Base-by-base conservation (phyloP, 2,113 vertebrate species). In the Poeciliopsis turrubarensis region DNA sequence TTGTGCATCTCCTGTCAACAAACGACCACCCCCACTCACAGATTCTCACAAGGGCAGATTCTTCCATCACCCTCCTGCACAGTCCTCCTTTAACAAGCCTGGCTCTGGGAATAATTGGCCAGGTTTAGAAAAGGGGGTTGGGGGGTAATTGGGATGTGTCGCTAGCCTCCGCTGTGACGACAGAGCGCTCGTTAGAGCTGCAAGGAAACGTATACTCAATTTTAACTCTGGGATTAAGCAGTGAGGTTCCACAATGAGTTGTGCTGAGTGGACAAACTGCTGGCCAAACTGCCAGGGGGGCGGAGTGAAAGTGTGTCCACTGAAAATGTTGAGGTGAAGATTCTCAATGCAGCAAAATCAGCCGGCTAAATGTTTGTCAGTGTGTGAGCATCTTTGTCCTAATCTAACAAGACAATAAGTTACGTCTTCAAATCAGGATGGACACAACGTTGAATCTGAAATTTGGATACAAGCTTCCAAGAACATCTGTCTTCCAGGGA, bases 81-180 rank as follows among this genome's bases (percentile, higher is more conserved):
- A 62, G 60, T 68, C 62, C 70, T 65, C 65, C 68, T 70, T 44
- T 85, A 89, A 88, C 80, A 90, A 90, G 80, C 73, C 73, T 39
- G 44, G 32, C 26, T 86, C 73, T 64, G 51, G 64, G 70, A 79
- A 71, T 68, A 78, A 85, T 60, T 57, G 78, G 39, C 39, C 57
- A 39, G 84, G 37, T 80, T 72, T 54, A 65, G 70, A 47, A 67
- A 74, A 4, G 30, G 30, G 30, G 30, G 3, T 60, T 67, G 17
- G 62, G 72, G 19, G 44, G 61, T 84, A 88, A 91, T 87, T 90
- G 81, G 84, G 73, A 86, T 64, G 74, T 87, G 86, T 81, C 79
- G 73, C 69, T 5, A 10, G 31, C 76, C 70, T 72, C 57, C 80
- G 75, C 71, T 51, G 70, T 83, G 74, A 87, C 19, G 47, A 80